Percentiles rank a stretch among this genome's conserved stretches.
These are phyloP conservation scores for Seriola dumerili DNA, from an alignment of 2,113 vertebrate genomes.

Conservation along the genomic window DNA sequence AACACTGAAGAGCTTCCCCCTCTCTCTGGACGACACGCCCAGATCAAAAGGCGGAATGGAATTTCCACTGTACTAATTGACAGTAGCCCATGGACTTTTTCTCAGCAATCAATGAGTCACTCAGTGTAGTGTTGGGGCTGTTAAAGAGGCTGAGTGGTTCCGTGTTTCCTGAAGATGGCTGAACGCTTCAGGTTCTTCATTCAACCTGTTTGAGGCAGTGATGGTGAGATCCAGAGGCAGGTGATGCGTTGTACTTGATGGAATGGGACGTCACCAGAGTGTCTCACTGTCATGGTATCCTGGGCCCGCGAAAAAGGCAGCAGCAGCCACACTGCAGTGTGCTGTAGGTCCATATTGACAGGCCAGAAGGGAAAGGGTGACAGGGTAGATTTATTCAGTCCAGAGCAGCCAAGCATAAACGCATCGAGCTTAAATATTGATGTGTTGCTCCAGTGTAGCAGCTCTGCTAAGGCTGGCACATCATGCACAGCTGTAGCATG, in stretches of 20 bases:
- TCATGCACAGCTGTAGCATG: background rate
- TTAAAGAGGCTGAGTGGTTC: background rate
- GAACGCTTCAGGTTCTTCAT: background rate
- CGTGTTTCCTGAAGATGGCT: background rate
- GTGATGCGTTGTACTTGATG: background rate
- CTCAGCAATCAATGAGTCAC: slow-evolving; percentile 70
- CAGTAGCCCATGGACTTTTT: slow-evolving; percentile 51
- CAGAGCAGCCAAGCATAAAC: slow-evolving; percentile 59
- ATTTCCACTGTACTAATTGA: slow-evolving; percentile 71
- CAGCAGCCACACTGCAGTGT: background rate
- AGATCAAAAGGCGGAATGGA: slow-evolving; percentile 67
- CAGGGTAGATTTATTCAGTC: slow-evolving; percentile 69
- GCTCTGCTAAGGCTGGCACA: background rate
- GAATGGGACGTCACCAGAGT: background rate
- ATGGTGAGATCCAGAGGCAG: background rate
- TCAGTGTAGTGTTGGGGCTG: slow-evolving; percentile 11
- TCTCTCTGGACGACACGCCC: background rate
- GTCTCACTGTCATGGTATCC: background rate
- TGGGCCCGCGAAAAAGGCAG: background rate
- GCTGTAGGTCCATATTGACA: slow-evolving; percentile 61
- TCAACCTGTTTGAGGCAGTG: background rate
- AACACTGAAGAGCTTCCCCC: slow-evolving; percentile 16
- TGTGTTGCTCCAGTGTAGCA: slow-evolving; percentile 33
- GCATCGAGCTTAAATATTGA: slow-evolving; percentile 77
- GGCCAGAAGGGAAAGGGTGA: slow-evolving; percentile 61